Percentiles rank a stretch among this genome's conserved stretches.
phyloP scores from a whole-genome alignment of 2,113 vertebrate species.

The Hippolais icterina region DNA sequence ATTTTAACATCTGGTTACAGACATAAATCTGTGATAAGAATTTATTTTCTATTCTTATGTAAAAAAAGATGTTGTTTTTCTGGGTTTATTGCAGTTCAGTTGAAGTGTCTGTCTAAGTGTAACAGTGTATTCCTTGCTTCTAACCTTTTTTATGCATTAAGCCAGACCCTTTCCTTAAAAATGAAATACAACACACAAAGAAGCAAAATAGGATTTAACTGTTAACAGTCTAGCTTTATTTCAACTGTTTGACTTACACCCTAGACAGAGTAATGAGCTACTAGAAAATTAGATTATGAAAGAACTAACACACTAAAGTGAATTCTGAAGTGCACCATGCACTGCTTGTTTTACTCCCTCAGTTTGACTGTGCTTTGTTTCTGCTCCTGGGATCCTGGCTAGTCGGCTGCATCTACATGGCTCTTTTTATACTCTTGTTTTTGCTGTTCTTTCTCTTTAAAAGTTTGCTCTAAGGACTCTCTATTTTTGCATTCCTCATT shows the following conservation, averaged over 20 bases:
- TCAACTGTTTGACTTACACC: background rate
- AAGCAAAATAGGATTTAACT: background rate
- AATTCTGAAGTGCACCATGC: background rate
- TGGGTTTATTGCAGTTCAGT: background rate
- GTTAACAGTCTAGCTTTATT: background rate
- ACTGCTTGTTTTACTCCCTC: background rate
- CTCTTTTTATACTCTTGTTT: background rate
- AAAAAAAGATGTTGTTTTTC: background rate
- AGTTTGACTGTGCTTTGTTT: background rate
- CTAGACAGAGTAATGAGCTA: background rate
- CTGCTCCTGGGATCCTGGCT: background rate
- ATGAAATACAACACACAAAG: background rate
- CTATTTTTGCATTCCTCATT: background rate
- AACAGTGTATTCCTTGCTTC: background rate
- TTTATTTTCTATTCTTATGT: background rate
- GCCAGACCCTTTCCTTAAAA: background rate
- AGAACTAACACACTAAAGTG: background rate
- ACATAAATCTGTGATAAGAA: background rate
- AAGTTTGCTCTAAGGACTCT: background rate
- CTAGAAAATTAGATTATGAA: background rate
- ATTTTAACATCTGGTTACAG: background rate
- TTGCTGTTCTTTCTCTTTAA: background rate
- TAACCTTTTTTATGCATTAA: background rate
- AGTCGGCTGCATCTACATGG: background rate
- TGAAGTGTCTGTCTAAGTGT: background rate